These are phyloP conservation scores for Taeniopygia guttata DNA, from an alignment of 2,797 vertebrate species.

Conservation along the genomic window DNA sequence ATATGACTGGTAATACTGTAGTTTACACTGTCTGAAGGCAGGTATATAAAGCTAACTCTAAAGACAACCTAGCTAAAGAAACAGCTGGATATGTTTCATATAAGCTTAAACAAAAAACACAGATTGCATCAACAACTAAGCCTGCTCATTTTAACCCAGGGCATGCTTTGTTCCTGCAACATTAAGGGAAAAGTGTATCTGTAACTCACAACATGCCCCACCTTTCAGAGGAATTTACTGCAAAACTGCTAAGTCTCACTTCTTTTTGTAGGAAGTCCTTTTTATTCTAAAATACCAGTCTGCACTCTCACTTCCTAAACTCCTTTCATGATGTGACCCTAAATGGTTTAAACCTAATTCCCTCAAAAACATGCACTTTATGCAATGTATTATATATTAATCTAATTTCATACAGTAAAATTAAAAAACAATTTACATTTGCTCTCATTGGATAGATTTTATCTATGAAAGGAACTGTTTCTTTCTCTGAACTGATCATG, in stretches of 20 bases:
- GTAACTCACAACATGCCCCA: not conserved
- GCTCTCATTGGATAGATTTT: constrained; percentile 84
- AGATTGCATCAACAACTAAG: not conserved
- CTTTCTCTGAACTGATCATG: constrained; percentile 93
- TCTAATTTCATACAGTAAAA: not conserved
- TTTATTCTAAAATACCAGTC: not conserved
- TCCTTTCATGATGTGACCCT: not conserved
- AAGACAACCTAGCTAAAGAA: not conserved
- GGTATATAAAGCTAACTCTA: not conserved
- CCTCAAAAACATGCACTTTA: not conserved
- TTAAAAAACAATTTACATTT: constrained; percentile 76
- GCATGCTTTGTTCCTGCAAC: not conserved
- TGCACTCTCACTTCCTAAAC: not conserved
- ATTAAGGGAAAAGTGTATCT: not conserved
- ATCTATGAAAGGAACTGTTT: constrained; percentile 82
- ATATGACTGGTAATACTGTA: not conserved
- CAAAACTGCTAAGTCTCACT: not conserved
- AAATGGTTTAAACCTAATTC: not conserved
- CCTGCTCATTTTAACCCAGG: not conserved
- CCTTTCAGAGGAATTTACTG: not conserved
- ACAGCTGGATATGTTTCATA: not conserved
- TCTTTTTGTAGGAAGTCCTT: not conserved
- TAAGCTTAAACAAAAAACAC: not conserved
- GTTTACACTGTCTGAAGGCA: not conserved
- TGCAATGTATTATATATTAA: not conserved